A percentile compares a stretch with the other conserved stretches of the same genome.
Evolutionary conservation across 2,797 vertebrate genomes (phyloP).

Genomic region (Dendrocincla fuliginosa): DNA sequence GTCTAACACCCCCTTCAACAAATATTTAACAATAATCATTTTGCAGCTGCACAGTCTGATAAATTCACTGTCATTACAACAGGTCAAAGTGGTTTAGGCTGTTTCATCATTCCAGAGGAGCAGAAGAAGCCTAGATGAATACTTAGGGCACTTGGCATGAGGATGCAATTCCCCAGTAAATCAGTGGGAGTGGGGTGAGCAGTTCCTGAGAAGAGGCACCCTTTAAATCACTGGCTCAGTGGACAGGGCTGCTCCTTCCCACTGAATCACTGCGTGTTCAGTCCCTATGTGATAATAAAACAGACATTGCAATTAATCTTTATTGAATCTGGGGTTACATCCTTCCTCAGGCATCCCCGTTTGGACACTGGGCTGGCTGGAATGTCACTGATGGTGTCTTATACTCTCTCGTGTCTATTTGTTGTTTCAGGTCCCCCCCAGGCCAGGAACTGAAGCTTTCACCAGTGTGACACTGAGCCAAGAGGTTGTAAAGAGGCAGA

Average conservation of each 20-base stretch:
- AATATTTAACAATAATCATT: neutral
- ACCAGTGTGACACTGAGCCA: neutral
- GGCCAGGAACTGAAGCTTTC: neutral
- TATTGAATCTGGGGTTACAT: neutral
- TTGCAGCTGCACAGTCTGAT: neutral
- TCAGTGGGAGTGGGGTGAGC: neutral
- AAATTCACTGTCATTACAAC: neutral
- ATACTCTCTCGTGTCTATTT: neutral
- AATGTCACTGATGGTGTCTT: neutral
- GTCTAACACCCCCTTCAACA: neutral
- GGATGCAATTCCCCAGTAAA: neutral
- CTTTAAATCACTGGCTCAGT: neutral
- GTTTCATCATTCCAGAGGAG: neutral
- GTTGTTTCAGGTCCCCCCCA: neutral
- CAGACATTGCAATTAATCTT: neutral
- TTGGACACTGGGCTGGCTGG: neutral
- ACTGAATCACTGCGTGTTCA: rapidly evolving
- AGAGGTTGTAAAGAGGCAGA: neutral
- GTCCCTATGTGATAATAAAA: neutral
- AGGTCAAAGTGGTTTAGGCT: neutral
- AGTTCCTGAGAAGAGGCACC: neutral
- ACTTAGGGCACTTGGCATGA: neutral
- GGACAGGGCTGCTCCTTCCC: neutral
- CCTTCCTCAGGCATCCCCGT: neutral
- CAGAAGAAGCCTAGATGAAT: neutral